Evolutionary conservation across 2,888 invertebrate genomes (phyloP), one percentile per base, ranked within the genome.

Genomic region (Luperina nickerlii): DNA sequence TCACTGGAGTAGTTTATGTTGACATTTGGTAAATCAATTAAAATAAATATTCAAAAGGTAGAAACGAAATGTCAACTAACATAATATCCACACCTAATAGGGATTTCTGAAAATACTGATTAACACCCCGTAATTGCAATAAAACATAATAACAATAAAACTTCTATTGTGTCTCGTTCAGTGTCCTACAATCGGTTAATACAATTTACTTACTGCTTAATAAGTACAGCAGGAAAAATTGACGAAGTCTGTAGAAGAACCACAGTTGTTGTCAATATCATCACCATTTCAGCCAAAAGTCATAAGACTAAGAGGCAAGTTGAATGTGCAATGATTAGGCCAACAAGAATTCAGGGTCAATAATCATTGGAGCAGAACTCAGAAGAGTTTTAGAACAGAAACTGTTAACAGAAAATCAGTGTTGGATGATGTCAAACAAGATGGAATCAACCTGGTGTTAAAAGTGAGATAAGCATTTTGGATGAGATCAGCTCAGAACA

Each of bases 1-100:
- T 75, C 62, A 75, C 68, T 80, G 8, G 0, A 68, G 45, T 45
- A 62, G 13, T n/a, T 24, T 32, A 48, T 60, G 51, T 60, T 70
- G 70, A 76, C 60, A 76, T 76, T 69, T 24, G 38, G 38, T 32
- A 38, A 63, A 80, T 75, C 3, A 32, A 57, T 68, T 68, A 63
- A 69, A 51, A 75, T 60, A 65, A 60, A 0, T 15, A 65, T 81
- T n/a, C 20, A 27, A 67, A 67, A 67, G 71, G 3, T 3, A 27
- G 0, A 32, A 66, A 54, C 9, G 0, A 42, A 71, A 76, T 62
- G 70, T 70, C 54, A 73, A 18, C 13, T 54, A 67, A 45, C 32
- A 70, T 57, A n/a, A 8, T 68, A 24, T 57, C 6, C 7, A 69
- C 24, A 68, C 6, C 5, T 32, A 45, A 45, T 45, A 15, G 1